Base-by-base conservation (phyloP, 2,797 vertebrate genomes). In the Lepilemur ruficaudatus region DNA sequence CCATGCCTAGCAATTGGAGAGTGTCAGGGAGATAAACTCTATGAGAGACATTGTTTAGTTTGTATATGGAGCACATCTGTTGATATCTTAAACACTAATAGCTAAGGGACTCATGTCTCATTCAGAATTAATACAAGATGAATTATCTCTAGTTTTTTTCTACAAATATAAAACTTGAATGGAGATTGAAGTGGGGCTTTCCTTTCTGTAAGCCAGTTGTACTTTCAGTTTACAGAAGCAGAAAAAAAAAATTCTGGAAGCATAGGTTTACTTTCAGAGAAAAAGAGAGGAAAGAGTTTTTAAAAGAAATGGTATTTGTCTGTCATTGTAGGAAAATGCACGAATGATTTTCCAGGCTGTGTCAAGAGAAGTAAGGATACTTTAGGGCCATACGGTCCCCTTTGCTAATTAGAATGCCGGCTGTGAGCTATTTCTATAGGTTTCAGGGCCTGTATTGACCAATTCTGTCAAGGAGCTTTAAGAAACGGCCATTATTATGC, bases 51-150 rank as follows among this genome's bases (percentile, higher is more conserved):
- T 32, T 73, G 52, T 93, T 69, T 75, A 32, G 35, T 89, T 82
- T 72, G 81, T 75, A 86, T 41, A 82, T 85, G 43, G 75, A 72
- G 14, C 28, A 14, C 65, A 67, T 69, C 18, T 76, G 48, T 89
- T 92, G 67, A 70, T 35, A 79, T 57, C 52, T 86, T 89, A 96
- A 97, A 91, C 92, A 23, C 52, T 94, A 89, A 96, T 89, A 87
- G 90, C 73, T 50, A 81, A 84, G 30, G 48, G 41, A 95, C 63
- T 81, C 6, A n/a, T 72, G n/a, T 25, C 52, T 75, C 35, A 75
- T 92, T 91, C 70, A 93, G 70, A 96, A 92, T 61, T 79, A 32
- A 91, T 82, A 85, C 15, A 90, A 88, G 32, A 75, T 94, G 18
- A 93, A 90, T 91, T 50, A 0, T 55, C 76, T 67, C 38, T 55